Conservation (phyloP, 2,113 vertebrate species). For the Eretmochelys imbricata region DNA sequence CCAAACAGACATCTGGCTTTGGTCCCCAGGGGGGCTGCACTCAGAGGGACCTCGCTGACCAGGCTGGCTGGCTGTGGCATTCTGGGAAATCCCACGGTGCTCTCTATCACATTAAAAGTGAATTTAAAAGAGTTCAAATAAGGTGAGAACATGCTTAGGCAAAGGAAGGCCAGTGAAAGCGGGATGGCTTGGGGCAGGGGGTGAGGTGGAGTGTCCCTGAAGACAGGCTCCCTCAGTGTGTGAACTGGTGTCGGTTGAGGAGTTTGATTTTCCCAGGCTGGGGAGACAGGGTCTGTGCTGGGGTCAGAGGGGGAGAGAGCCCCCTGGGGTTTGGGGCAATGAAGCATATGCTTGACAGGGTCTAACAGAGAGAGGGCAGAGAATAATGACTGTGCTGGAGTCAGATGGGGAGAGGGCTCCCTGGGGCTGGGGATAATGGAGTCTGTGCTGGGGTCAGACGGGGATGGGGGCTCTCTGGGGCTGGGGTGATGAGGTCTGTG, state of each 20-base stretch:
- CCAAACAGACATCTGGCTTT: neutral
- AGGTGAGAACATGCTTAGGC: neutral
- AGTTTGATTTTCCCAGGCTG: neutral
- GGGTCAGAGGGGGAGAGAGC: neutral
- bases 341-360: neutral
- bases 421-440: neutral
- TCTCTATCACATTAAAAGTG: neutral
- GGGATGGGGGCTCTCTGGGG: neutral
- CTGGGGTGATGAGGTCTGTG: neutral
- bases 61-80: neutral
- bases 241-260: neutral
- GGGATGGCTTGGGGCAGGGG: neutral
- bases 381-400: fast-evolving
- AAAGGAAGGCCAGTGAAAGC: neutral
- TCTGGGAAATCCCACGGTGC: neutral
- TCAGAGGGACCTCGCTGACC: neutral
- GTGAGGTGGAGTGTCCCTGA: neutral
- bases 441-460: neutral
- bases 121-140: neutral
- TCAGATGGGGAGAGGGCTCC: neutral
- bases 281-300: neutral
- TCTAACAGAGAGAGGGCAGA: neutral
- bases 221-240: neutral
- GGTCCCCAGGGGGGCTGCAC: neutral
- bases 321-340: neutral